Evolutionary conservation across 2,113 vertebrate species (phyloP).

Genomic region (Erythrolamprus reginae): DNA sequence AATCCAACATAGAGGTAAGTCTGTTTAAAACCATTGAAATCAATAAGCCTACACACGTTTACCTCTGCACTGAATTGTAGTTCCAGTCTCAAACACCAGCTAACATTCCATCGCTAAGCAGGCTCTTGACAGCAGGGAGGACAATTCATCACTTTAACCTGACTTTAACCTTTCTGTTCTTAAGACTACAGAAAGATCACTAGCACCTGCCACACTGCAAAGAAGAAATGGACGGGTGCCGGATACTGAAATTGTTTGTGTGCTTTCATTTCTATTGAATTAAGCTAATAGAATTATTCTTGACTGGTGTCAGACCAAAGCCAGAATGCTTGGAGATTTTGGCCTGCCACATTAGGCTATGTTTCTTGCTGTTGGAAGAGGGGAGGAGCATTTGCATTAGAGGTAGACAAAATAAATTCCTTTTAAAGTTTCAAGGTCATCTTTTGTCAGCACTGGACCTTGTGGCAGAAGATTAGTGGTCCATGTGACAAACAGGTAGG

Average conservation of each 20-base stretch:
- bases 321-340: too few species aligned
- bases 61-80: neutral
- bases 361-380: too few species aligned
- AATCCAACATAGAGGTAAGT: neutral
- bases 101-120: neutral
- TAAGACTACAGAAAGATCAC: neutral
- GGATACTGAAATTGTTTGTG: neutral
- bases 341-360: too few species aligned
- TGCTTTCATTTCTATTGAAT: neutral
- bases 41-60: neutral
- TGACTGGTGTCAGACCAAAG: too few species aligned
- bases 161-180: neutral
- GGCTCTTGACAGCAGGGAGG: neutral
- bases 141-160: neutral
- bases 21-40: neutral
- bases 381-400: too few species aligned
- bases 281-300: neutral
- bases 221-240: neutral
- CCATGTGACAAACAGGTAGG: too few species aligned
- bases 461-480: too few species aligned
- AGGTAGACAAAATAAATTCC: too few species aligned
- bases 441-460: too few species aligned
- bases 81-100: neutral
- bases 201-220: neutral
- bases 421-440: too few species aligned